Base-by-base conservation (phyloP, 2,797 vertebrate genomes). In the Sphaeramia orbicularis region DNA sequence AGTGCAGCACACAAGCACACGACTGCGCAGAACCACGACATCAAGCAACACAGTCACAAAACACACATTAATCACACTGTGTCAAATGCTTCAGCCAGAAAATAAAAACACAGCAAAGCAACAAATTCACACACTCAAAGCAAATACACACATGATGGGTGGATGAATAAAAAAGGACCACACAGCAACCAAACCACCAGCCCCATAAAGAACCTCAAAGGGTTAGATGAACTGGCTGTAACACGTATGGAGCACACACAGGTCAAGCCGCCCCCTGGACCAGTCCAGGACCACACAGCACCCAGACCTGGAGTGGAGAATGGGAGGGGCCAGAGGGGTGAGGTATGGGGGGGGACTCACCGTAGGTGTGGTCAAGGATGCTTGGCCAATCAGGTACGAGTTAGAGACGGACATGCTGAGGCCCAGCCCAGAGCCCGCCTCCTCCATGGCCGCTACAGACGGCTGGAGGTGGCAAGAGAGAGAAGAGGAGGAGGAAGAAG, bases 401-500 rank as follows among this genome's bases (percentile, higher is more conserved):
- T 96, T 97, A 98, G 98, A 99, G 94, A 97, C 91, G 91, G 97
- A 99, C 89, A 97, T 95, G 96, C 95, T 97, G 96, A 98, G 95
- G 90, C 96, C 96, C 93, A 95, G 94, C 93, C 94, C 80, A 92
- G 96, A 93, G 94, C 92, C 94, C 88, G 78, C 85, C 95, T 97
- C 98, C 95, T 98, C 97, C 86, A 94, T 91, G 86, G 91, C 92
- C 93, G 95, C 96, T 80, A 95, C 92, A 92, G 96, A 94, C 91
- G 95, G 96, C 95, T 97, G 96, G 94, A 96, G 95, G 95, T 96
- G 96, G 95, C 95, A 97, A 90, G 96, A 97, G 92, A 98, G 95
- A 94, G 97, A 96, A 61, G 97, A 96, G 92, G 97, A 97, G 92
- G 96, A 97, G 86, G 96, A 95, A 83, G 97, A 96, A 86, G 94